Evolutionary conservation across 2,797 vertebrate genomes (phyloP), one percentile per base, ranked within the genome.

Genomic region (Erethizon dorsatum): DNA sequence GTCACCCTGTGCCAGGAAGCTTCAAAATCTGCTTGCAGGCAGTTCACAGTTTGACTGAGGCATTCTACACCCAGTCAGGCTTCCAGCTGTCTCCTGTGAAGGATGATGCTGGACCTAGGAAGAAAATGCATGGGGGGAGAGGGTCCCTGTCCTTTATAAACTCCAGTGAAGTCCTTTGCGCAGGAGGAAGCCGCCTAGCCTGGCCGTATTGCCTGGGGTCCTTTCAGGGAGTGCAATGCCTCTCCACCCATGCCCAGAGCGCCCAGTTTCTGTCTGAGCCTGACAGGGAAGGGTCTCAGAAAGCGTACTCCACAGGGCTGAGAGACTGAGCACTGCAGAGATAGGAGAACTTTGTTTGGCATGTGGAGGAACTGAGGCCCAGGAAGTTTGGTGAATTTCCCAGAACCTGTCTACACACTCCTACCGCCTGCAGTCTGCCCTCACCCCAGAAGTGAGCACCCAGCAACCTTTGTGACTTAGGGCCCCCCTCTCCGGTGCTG

Each of bases 241-340:
- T 63, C 71, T n/a, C 71, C 13, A n/a, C 31, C 7, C n/a, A 45
- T 5, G 1, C 9, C 50, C 75, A 50, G 41, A 41, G 17, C 22
- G 22, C 54, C 14, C 24, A n/a, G 63, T 57, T 67, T n/a, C 13
- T 47, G 31, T 28, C 57, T 12, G 11, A 31, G 18, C 31, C 17
- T 0, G 56, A 15, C 22, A 41, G 0, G 1, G n/a, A 52, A 18
- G 41, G n/a, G 14, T 33, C 2, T 9, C 31, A 4, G n/a, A 41
- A 47, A 9, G 47, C 20, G 0, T 13, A n/a, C 47, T 33, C 4
- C n/a, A 1, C 13, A 37, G 80, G 80, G 24, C 33, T 12, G 65
- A 12, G 20, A n/a, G 13, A 45, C 31, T 37, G 11, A 8, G 20
- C 14, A 11, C 9, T 31, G 47, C 26, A 31, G 28, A 85, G 61